Conservation (phyloP, 2,113 vertebrate genomes). For the Scopus umbretta region DNA sequence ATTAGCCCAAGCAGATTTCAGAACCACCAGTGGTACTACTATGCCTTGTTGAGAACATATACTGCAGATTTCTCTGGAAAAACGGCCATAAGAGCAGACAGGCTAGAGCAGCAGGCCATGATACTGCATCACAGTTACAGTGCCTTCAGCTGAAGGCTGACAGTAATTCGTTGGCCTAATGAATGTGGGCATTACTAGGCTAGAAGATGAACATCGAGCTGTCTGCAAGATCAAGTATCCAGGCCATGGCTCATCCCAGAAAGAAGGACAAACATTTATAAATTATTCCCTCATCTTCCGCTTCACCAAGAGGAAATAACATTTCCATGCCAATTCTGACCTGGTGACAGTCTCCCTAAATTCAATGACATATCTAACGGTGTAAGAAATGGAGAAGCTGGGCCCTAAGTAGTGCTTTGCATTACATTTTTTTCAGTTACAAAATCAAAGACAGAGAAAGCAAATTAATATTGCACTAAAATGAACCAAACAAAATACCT, state of each 20-base stretch:
- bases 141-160: not conserved
- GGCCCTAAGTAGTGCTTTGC: not conserved
- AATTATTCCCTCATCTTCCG: not conserved
- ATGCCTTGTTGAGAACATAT: not conserved
- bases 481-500: constrained; percentile 72
- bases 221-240: not conserved
- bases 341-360: not conserved
- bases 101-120: not conserved
- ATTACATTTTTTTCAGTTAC: not conserved
- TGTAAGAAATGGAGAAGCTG: not conserved
- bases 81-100: not conserved
- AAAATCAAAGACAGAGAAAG: not conserved
- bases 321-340: not conserved
- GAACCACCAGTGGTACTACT: not conserved
- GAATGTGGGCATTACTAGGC: not conserved
- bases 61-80: not conserved
- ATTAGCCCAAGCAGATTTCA: not conserved
- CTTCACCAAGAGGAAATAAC: not conserved
- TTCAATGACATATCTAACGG: not conserved
- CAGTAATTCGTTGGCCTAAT: not conserved
- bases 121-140: not conserved
- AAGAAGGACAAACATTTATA: not conserved
- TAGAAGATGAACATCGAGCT: not conserved
- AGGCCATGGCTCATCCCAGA: not conserved
- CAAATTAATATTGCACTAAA: not conserved